phyloP scores from a whole-genome alignment of 2,797 vertebrate species.

The Prunella strophiata region DNA sequence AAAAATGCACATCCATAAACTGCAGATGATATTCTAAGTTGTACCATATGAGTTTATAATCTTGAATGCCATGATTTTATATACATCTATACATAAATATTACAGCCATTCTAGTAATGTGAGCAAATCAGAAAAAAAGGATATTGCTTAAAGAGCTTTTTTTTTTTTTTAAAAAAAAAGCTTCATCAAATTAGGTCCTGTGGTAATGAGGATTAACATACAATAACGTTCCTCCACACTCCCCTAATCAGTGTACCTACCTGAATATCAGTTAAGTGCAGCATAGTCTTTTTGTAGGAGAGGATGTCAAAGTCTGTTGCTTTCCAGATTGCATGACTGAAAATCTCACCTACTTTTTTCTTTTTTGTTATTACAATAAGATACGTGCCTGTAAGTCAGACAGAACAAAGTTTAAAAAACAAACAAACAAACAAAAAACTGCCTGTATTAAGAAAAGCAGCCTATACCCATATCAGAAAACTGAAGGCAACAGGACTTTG shows the following conservation, averaged over 20 bases:
- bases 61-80: neutral
- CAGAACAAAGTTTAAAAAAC: neutral
- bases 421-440: neutral
- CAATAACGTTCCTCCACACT: neutral
- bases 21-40: neutral
- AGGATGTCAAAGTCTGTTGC: constrained; percentile 91
- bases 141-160: neutral
- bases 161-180: neutral
- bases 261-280: constrained; percentile 96
- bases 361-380: constrained; percentile 96
- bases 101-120: neutral
- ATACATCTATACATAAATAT: neutral
- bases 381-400: constrained; percentile 84
- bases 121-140: neutral
- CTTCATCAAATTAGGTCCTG: neutral
- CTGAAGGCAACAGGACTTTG: neutral
- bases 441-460: neutral
- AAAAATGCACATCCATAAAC: neutral
- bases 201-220: neutral
- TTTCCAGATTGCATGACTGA: constrained; percentile 92
- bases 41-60: neutral
- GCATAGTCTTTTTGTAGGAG: constrained; percentile 95
- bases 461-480: neutral
- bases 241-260: constrained; percentile 51
- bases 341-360: constrained; percentile 91